phyloP scores from a whole-genome alignment of 1,140 invertebrate species.

The Anthonomus grandis region DNA sequence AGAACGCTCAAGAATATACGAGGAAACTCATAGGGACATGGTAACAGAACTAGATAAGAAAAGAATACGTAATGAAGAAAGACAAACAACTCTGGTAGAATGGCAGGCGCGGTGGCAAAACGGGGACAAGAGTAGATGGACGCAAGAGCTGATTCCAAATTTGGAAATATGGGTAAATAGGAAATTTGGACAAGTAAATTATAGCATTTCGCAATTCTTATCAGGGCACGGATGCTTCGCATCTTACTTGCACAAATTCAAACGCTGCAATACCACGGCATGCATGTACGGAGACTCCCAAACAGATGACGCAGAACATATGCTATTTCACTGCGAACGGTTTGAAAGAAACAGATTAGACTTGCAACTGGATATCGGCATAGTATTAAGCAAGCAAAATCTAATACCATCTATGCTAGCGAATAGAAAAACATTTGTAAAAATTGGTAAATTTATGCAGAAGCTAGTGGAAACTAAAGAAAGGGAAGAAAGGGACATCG shows the following conservation, averaged over 20 bases:
- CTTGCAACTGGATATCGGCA: too few species aligned
- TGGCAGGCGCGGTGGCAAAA: slow-evolving; percentile 1
- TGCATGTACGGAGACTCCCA: slow-evolving; percentile 4
- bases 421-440: too few species aligned
- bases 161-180: slow-evolving; percentile 17
- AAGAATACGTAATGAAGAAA: background rate
- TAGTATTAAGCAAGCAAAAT: too few species aligned
- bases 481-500: too few species aligned
- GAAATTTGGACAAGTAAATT: background rate
- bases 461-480: too few species aligned
- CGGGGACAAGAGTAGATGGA: slow-evolving; percentile 20
- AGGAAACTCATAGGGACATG: too few species aligned
- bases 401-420: too few species aligned
- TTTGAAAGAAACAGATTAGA: too few species aligned
- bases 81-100: too few species aligned
- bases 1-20: slow-evolving; percentile 4
- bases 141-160: slow-evolving; percentile 20
- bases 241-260: slow-evolving; percentile 7
- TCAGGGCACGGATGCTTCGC: slow-evolving; percentile 15
- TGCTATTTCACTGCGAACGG: background rate
- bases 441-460: too few species aligned
- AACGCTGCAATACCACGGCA: background rate
- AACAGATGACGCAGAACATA: background rate
- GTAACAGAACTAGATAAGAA: background rate
- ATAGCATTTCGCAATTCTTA: slow-evolving; percentile 14